Percentiles rank a stretch among this genome's conserved stretches.
phyloP scores from a whole-genome alignment of 2,888 invertebrate genomes.

The Epinotia nisella region DNA sequence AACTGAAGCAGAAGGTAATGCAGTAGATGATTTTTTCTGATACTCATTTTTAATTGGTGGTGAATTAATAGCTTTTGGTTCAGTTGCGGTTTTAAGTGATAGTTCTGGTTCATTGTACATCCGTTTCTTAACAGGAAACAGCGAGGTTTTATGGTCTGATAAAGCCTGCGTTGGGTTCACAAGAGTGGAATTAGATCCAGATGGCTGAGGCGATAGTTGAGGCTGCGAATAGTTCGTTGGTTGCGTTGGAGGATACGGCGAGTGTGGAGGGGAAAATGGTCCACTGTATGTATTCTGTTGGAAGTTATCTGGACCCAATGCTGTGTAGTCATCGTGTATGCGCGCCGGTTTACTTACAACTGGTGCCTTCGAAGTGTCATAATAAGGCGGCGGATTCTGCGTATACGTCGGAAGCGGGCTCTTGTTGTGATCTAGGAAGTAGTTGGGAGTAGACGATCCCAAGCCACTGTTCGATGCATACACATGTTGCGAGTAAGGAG shows the following conservation, averaged over 20 bases:
- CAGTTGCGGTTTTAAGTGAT: constrained; percentile 61
- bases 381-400: constrained; percentile 83
- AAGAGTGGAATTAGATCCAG: constrained; percentile 54
- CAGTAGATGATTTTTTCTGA: constrained; percentile 58
- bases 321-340: constrained; percentile 83
- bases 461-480: constrained; percentile 72
- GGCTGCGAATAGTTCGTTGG: constrained; percentile 67
- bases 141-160: constrained; percentile 68
- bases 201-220: constrained; percentile 63
- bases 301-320: constrained; percentile 82
- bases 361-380: constrained; percentile 85
- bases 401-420: constrained; percentile 76
- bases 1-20: constrained; percentile 62
- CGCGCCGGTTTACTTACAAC: constrained; percentile 76
- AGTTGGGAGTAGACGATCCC: constrained; percentile 72
- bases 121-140: constrained; percentile 87
- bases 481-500: constrained; percentile 78
- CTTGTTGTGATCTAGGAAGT: constrained; percentile 77
- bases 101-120: constrained; percentile 83
- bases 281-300: constrained; percentile 79
- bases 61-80: constrained; percentile 57
- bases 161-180: constrained; percentile 58
- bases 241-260: constrained; percentile 70
- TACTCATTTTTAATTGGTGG: constrained; percentile 63
- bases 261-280: constrained; percentile 71